Conservation (phyloP, 2,797 vertebrate species). For the Podargus strigoides region DNA sequence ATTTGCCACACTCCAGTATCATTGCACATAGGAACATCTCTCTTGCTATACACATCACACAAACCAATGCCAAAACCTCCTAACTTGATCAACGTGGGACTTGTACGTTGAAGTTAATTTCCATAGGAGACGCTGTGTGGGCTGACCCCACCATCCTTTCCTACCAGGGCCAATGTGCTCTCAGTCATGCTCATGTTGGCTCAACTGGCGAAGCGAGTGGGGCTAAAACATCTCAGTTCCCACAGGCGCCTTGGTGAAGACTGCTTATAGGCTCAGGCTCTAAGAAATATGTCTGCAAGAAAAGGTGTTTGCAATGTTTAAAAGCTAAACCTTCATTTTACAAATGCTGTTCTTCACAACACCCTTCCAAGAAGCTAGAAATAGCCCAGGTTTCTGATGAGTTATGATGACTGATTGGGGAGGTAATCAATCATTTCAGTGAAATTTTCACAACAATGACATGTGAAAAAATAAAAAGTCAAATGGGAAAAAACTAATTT, state of each 20-base stretch:
- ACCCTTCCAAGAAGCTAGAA: background rate
- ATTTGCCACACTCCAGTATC: background rate
- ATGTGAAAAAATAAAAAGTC: fast-evolving
- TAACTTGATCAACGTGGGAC: background rate
- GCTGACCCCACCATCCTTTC: background rate
- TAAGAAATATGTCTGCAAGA: background rate
- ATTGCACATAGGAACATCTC: background rate
- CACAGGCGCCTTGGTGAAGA: background rate
- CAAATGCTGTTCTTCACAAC: background rate
- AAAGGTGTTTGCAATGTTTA: background rate
- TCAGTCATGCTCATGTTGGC: fast-evolving
- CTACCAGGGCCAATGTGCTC: fast-evolving
- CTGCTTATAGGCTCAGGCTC: background rate
- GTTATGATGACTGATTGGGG: background rate
- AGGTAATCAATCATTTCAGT: background rate
- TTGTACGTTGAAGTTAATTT: background rate
- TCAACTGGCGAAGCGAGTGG: background rate
- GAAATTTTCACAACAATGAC: background rate
- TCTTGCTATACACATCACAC: background rate
- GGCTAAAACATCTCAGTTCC: background rate
- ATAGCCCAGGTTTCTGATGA: background rate
- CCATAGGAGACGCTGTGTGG: background rate
- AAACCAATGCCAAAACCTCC: background rate
- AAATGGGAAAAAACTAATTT: background rate
- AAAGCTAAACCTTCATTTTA: background rate